These are phyloP conservation scores for Anas georgica DNA, from an alignment of 2,797 vertebrate genomes.

Conservation along the genomic window DNA sequence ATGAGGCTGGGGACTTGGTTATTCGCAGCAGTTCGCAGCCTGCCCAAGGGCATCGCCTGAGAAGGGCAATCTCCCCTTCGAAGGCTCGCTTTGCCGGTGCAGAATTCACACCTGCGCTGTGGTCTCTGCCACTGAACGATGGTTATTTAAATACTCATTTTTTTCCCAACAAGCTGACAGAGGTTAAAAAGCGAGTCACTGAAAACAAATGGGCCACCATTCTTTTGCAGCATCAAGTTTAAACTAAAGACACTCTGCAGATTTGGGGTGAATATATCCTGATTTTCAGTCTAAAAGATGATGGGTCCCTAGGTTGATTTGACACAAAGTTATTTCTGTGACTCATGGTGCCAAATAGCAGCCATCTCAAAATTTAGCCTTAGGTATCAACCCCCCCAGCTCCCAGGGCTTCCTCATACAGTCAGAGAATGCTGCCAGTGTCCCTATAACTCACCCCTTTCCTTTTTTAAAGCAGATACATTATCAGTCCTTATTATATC, in stretches of 20 bases:
- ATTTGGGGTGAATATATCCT: not conserved
- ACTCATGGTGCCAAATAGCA: not conserved
- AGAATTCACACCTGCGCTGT: conserved; percentile 22
- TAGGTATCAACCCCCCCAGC: not conserved
- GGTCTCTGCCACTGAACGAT: not conserved
- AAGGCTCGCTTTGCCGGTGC: not conserved
- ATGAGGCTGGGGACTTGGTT: not conserved
- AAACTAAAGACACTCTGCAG: not conserved
- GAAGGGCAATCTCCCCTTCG: not conserved
- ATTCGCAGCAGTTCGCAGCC: not conserved
- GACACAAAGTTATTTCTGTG: not conserved
- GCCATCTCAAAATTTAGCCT: not conserved
- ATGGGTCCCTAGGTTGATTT: not conserved
- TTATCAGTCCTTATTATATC: not conserved
- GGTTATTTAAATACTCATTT: not conserved
- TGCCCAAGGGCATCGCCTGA: not conserved
- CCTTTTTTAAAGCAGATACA: not conserved
- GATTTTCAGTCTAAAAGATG: not conserved
- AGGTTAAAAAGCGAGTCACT: not conserved
- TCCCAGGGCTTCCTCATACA: not conserved
- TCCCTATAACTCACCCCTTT: not conserved
- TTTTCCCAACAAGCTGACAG: not conserved
- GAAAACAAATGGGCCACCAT: not conserved
- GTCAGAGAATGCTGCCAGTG: not conserved
- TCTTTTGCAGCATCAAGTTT: not conserved